Base-by-base conservation (phyloP, 2,888 invertebrate genomes). In the Candidula unifasciata region DNA sequence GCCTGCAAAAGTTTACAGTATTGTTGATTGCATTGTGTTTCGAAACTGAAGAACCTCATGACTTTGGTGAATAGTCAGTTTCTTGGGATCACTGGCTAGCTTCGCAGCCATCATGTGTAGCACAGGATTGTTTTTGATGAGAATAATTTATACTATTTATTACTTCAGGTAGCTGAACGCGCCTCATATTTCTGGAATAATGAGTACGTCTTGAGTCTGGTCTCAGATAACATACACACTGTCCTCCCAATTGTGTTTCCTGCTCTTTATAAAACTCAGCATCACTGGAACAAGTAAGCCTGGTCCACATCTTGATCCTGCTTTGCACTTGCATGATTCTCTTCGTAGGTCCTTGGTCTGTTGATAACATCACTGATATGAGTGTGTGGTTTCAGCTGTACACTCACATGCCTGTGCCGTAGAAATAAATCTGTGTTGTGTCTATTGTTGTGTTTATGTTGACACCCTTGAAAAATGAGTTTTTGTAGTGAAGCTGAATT, bases 141-240 rank as follows among this genome's bases (percentile, higher is more conserved):
- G 44, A n/a, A 27, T 60, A 24, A 60, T 18, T 33, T 57, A 10
- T 8, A 30, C 33, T 79, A 27, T 79, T 66, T 71, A 27, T 57
- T n/a, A 89, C 57, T 27, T 1, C 89, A 99, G 97, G 99, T 99
- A 93, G 99, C 99, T 89, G 99, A 99, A 94, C 96, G 99, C 94
- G 99, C 99, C 91, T 95, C 99, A 90, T 99, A 98, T 95, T 99
- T 97, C 95, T 99, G 99, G 99, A 99, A 99, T 96, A 99, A 99
- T 95, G 99, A 99, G 95, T 99, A 99, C 95, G 98, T 99, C 93
- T 97, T 99, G 96, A 98, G 98, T 89, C 95, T 99, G 94, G 99
- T 99, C 95, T 98, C 98, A 94, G 99, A 99, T 94, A 99, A 99
- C 95, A 98, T 98, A 94, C 96, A 97, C 94, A 97, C 97, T 93